Evolutionary conservation across 2,113 vertebrate genomes (phyloP).

Genomic region (Hypocryptadius cinnamomeus): DNA sequence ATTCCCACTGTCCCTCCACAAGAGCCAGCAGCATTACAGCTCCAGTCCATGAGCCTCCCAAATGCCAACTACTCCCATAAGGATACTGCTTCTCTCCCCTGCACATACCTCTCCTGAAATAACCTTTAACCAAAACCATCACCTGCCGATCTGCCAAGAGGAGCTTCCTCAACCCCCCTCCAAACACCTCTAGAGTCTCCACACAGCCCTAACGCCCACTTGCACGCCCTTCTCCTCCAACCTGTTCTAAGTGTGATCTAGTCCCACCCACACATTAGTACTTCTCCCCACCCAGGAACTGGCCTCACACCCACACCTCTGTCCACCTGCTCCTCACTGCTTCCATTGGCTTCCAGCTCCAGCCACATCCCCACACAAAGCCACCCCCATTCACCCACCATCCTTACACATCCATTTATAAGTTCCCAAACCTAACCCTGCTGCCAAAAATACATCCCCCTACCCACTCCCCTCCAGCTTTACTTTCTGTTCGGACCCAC

Average conservation of each 20-base stretch:
- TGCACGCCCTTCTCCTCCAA: neutral
- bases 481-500: neutral
- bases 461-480: neutral
- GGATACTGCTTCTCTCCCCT: neutral
- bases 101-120: rapidly evolving
- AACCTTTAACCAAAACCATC: neutral
- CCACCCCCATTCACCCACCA: neutral
- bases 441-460: neutral
- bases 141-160: neutral
- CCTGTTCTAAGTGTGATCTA: neutral
- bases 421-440: neutral
- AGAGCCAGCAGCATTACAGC: neutral
- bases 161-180: neutral
- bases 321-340: neutral
- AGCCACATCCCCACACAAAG: neutral
- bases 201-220: neutral
- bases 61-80: neutral
- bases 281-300: neutral
- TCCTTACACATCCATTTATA: neutral
- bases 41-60: neutral
- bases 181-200: neutral
- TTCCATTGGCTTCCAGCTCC: neutral
- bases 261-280: neutral
- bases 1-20: neutral
- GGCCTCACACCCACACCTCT: neutral